Evolutionary conservation across 1,140 invertebrate species (phyloP).

Genomic region (Drosophila jambulina): DNA sequence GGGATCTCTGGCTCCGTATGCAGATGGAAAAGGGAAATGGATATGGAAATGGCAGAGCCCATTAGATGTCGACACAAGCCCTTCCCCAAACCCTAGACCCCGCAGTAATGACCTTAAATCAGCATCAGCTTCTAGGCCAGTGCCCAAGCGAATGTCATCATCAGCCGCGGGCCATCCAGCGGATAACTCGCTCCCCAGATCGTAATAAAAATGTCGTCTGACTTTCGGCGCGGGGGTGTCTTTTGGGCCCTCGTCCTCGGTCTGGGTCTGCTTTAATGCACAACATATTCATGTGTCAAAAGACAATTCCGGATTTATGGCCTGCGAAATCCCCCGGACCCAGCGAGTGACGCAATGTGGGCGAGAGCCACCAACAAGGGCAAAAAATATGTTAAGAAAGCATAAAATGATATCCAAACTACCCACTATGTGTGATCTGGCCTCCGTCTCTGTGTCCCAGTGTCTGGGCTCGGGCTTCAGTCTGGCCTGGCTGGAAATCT

Average conservation of each 20-base stretch:
- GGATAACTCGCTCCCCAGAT: constrained; percentile 39
- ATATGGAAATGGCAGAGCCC: constrained; percentile 34
- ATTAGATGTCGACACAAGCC: constrained; percentile 53
- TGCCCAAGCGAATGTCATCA: constrained; percentile 76
- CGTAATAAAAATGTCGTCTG: constrained; percentile 73
- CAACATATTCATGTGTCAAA: constrained; percentile 85
- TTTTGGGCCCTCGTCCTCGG: constrained; percentile 29
- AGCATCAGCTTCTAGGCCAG: constrained; percentile 67
- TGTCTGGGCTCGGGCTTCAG: not conserved
- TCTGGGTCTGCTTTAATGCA: constrained; percentile 70
- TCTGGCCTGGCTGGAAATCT: constrained; percentile 58
- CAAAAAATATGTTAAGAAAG: constrained; percentile 82
- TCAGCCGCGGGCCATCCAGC: constrained; percentile 49
- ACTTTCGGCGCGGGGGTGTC: constrained; percentile 22
- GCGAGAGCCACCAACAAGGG: constrained; percentile 33
- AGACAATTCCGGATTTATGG: constrained; percentile 84
- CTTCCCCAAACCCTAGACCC: constrained; percentile 3
- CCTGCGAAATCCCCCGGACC: constrained; percentile 64
- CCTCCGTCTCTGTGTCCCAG: constrained; percentile 12
- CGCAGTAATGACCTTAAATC: constrained; percentile 52
- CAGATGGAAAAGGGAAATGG: constrained; percentile 16
- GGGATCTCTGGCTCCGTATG: constrained; percentile 9
- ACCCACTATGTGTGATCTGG: constrained; percentile 44
- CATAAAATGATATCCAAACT: constrained; percentile 80
- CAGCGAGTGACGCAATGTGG: constrained; percentile 68